Evolutionary conservation across 2,113 vertebrate species (phyloP).

Genomic region (Hyla sarda): DNA sequence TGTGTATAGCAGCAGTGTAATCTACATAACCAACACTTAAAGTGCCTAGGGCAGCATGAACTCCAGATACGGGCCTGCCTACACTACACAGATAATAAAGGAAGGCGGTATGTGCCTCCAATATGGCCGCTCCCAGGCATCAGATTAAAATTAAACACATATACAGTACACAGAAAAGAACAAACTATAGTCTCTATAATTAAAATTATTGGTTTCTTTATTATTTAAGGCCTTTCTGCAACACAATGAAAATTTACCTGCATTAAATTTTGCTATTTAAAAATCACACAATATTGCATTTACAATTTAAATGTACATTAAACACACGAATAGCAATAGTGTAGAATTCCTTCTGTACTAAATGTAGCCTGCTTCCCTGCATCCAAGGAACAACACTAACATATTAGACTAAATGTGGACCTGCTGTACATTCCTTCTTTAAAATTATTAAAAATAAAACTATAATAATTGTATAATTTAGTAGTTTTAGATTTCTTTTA

Average conservation of each 20-base stretch:
- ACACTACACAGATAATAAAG: too few relatives aligned
- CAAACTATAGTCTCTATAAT: background rate
- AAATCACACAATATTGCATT: background rate
- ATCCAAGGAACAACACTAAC: background rate
- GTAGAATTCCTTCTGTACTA: background rate
- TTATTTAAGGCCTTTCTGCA: slow-evolving; percentile 2
- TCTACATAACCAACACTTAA: too few relatives aligned
- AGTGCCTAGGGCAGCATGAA: too few relatives aligned
- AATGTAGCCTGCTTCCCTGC: background rate
- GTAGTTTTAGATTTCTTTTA: background rate
- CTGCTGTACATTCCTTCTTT: background rate
- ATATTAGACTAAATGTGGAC: background rate
- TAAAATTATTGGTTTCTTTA: background rate
- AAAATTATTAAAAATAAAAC: background rate
- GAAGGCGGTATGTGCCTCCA: too few relatives aligned
- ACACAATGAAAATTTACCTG: background rate
- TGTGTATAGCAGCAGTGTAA: too few relatives aligned
- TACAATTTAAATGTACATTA: background rate
- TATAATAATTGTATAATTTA: background rate
- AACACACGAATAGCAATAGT: background rate
- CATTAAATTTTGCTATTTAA: background rate
- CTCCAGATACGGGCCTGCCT: too few relatives aligned
- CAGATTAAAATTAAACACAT: too few relatives aligned
- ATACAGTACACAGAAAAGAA: background rate
- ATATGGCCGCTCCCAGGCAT: too few relatives aligned